phyloP scores from a whole-genome alignment of 2,888 invertebrate genomes.

The Microchrysa polita region DNA sequence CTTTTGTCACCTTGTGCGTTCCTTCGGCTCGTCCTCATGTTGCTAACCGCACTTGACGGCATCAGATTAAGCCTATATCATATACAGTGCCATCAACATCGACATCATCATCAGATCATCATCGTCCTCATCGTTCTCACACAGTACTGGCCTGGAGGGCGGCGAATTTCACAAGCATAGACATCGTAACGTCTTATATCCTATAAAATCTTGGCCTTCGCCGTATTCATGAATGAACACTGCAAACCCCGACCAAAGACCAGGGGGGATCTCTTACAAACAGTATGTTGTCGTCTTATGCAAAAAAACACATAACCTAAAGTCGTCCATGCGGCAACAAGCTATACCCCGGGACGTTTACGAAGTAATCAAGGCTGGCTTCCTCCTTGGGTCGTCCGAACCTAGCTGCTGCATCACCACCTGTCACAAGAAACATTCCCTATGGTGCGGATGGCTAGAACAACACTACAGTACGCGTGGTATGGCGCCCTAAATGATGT shows the following conservation, averaged over 20 bases:
- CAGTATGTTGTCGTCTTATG: slow-evolving; percentile 5
- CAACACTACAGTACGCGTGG: background rate
- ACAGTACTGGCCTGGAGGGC: no score
- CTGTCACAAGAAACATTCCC: slow-evolving; percentile 27
- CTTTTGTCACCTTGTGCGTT: no score
- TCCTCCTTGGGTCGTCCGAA: slow-evolving; percentile 7
- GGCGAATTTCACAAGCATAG: background rate
- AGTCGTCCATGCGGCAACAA: slow-evolving; percentile 13
- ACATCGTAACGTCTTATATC: background rate
- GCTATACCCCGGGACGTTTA: slow-evolving; percentile 6
- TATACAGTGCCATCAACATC: background rate
- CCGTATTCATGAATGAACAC: background rate
- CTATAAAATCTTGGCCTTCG: slow-evolving; percentile 9
- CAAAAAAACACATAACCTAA: slow-evolving; percentile 18
- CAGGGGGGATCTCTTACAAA: background rate
- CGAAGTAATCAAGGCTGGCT: slow-evolving; percentile 20
- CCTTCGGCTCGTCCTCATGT: slow-evolving; percentile 2
- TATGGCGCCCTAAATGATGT: slow-evolving; percentile 14
- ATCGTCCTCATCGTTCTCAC: background rate
- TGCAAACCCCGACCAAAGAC: slow-evolving; percentile 5
- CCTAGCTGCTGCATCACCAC: background rate
- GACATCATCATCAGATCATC: slow-evolving; percentile 6
- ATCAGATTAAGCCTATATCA: slow-evolving; percentile 38
- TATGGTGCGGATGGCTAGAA: background rate
- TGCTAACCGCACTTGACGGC: slow-evolving; percentile 40